phyloP scores from a whole-genome alignment of 2,113 vertebrate genomes.

The Spea bombifrons region DNA sequence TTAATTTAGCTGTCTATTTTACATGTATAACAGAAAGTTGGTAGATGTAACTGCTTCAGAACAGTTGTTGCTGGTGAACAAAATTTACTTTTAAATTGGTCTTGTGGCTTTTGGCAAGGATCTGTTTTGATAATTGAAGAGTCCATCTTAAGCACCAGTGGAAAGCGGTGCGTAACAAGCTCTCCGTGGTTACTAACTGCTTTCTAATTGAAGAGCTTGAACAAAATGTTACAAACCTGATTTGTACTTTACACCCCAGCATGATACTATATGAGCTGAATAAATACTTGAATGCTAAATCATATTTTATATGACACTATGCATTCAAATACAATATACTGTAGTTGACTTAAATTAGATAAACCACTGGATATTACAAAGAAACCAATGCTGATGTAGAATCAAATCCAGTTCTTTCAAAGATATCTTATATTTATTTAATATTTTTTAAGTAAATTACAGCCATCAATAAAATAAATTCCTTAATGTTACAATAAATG shows the following conservation, averaged over 20 bases:
- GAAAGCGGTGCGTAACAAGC: conserved; percentile 18
- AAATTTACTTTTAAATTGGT: conserved; percentile 40
- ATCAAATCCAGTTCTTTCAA: too few species aligned
- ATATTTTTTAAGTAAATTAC: too few species aligned
- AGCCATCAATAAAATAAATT: too few species aligned
- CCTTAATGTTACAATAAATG: too few species aligned
- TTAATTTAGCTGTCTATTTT: not conserved
- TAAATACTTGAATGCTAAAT: conserved; percentile 40
- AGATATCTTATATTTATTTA: too few species aligned
- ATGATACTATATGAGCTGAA: conserved; percentile 25
- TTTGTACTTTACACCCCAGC: conserved; percentile 34
- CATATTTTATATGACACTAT: not conserved
- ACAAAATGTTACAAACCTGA: conserved; percentile 5
- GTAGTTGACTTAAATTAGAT: too few species aligned
- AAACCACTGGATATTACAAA: too few species aligned
- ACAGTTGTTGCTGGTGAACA: conserved; percentile 34
- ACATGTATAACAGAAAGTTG: conserved; percentile 7
- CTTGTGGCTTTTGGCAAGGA: conserved; percentile 14
- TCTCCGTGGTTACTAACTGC: conserved; percentile 21
- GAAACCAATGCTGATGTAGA: too few species aligned
- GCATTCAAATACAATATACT: not conserved
- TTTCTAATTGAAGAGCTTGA: conserved; percentile 13
- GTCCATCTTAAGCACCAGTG: conserved; percentile 22
- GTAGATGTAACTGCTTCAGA: conserved; percentile 33
- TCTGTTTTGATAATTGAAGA: conserved; percentile 36